phyloP scores from a whole-genome alignment of 2,888 invertebrate species.

The Drosophila mulleri region DNA sequence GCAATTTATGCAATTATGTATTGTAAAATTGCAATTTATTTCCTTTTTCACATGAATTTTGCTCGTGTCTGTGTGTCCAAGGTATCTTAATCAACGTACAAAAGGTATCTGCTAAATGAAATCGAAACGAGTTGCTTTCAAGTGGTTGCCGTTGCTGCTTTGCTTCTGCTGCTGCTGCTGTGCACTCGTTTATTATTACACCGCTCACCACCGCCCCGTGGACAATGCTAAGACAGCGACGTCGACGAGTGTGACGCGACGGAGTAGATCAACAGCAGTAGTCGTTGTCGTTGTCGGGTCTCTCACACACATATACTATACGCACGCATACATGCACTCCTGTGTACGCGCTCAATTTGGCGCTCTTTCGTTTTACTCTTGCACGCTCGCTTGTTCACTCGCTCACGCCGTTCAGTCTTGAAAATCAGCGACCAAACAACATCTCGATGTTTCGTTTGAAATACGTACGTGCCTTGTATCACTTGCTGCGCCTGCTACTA shows the following conservation, averaged over 20 bases:
- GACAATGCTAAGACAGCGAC: slow-evolving; percentile 58
- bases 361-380: slow-evolving; percentile 34
- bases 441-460: slow-evolving; percentile 69
- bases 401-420: slow-evolving; percentile 26
- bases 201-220: slow-evolving; percentile 64
- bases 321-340: slow-evolving; percentile 16
- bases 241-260: slow-evolving; percentile 63
- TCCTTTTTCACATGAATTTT: slow-evolving; percentile 54
- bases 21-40: slow-evolving; percentile 53
- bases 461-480: slow-evolving; percentile 81
- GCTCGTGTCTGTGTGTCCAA: slow-evolving; percentile 60
- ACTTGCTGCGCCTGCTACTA: slow-evolving; percentile 57
- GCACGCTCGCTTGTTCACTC: slow-evolving; percentile 20
- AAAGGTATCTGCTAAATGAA: slow-evolving; percentile 82
- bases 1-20: slow-evolving; percentile 21
- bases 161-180: slow-evolving; percentile 54
- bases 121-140: slow-evolving; percentile 83
- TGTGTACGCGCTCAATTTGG: slow-evolving; percentile 19
- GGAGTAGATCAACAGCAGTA: slow-evolving; percentile 55
- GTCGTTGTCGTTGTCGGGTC: slow-evolving; percentile 34
- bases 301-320: slow-evolving; percentile 37
- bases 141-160: slow-evolving; percentile 69
- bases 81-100: slow-evolving; percentile 83
- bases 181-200: slow-evolving; percentile 77
- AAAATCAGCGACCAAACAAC: slow-evolving; percentile 40